A percentile compares a stretch with the other conserved stretches of the same genome.
phyloP scores from a whole-genome alignment of 2,113 vertebrate species.

The Pseudonaja textilis region DNA sequence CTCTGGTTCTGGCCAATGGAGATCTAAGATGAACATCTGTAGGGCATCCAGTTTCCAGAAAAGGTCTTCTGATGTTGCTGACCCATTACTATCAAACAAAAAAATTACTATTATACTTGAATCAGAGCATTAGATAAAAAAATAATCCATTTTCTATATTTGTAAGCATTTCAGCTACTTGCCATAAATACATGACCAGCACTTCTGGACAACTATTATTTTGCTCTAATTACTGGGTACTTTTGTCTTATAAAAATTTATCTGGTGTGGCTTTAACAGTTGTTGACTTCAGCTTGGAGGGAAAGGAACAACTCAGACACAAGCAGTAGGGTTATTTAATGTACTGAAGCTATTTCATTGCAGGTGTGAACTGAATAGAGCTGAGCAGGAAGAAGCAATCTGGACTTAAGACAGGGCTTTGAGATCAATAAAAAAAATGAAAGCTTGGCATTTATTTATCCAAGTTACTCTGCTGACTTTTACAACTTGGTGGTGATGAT shows the following conservation, averaged over 20 bases:
- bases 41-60: slow-evolving; percentile 98
- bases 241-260: neutral
- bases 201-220: neutral
- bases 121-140: slow-evolving; percentile 13
- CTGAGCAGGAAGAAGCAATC: neutral
- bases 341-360: neutral
- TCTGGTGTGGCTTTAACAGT: neutral
- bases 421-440: neutral
- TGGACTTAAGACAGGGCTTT: neutral
- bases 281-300: neutral
- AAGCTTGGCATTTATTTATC: neutral
- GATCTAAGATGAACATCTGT: slow-evolving; percentile 93
- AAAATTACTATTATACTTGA: slow-evolving; percentile 44
- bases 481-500: neutral
- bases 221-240: neutral
- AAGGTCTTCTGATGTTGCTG: slow-evolving; percentile 92
- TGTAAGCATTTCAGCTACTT: slow-evolving; percentile 7
- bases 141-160: neutral
- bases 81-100: slow-evolving; percentile 81
- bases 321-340: neutral
- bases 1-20: slow-evolving; percentile 95
- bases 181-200: slow-evolving; percentile 15
- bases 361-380: neutral
- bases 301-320: neutral
- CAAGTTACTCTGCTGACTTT: neutral